These are phyloP conservation scores for Prosopocoilus inquinatus DNA, from an alignment of 2,888 invertebrate species.

Conservation along the genomic window DNA sequence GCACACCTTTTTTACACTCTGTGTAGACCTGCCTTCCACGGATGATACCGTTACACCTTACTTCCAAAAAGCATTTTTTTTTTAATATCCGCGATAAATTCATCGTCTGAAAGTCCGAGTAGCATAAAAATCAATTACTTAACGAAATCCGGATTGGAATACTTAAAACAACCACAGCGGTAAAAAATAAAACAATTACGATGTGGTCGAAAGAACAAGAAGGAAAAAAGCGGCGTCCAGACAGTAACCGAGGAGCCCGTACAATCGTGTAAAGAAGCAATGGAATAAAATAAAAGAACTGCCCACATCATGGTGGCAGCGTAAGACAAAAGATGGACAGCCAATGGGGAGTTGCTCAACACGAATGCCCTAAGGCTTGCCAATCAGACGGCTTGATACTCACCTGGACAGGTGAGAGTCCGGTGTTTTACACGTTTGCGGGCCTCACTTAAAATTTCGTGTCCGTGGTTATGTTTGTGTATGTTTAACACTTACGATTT, in stretches of 20 bases:
- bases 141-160: too few species aligned
- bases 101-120: too few species aligned
- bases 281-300: constrained; percentile 15
- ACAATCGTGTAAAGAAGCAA: background rate
- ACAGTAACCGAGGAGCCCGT: background rate
- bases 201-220: background rate
- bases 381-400: constrained; percentile 36
- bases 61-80: too few species aligned
- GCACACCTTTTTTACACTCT: constrained; percentile 41
- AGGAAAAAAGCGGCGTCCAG: background rate
- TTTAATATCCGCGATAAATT: too few species aligned
- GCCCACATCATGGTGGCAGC: constrained; percentile 38
- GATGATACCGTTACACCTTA: constrained; percentile 4
- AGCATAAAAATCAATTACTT: too few species aligned
- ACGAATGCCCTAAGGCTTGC: constrained; percentile 39
- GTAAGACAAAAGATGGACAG: constrained; percentile 42
- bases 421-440: constrained; percentile 16
- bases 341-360: constrained; percentile 37
- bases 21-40: constrained; percentile 3
- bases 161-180: background rate
- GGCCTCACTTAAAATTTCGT: constrained; percentile 4
- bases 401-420: constrained; percentile 17
- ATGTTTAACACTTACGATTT: too few species aligned
- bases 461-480: background rate
- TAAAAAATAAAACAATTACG: background rate